A percentile compares a stretch with the other conserved stretches of the same genome.
phyloP scores from a whole-genome alignment of 2,113 vertebrate species.

The Ptychochromis oligacanthus region DNA sequence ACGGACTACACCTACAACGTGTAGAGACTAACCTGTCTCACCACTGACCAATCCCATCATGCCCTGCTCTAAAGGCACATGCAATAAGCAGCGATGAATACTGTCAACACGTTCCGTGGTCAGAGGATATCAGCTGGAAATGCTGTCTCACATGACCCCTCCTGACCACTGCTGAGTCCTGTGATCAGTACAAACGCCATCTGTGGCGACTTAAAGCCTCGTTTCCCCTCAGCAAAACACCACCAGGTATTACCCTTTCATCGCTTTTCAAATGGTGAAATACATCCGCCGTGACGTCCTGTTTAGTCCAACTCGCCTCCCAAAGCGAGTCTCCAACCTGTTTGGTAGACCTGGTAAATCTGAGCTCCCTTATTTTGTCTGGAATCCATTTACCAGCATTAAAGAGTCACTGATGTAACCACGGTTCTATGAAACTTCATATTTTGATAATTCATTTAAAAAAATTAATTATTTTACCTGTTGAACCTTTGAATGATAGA shows the following conservation, averaged over 20 bases:
- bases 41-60: not conserved
- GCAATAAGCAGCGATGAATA: not conserved
- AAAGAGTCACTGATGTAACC: not conserved
- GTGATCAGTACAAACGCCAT: too few species aligned
- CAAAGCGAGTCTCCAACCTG: not conserved
- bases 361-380: not conserved
- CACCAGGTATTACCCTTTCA: not conserved
- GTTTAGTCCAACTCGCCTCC: too few species aligned
- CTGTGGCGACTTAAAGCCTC: not conserved
- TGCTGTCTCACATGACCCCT: not conserved
- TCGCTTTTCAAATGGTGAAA: not conserved
- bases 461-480: not conserved
- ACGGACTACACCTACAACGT: constrained; percentile 92
- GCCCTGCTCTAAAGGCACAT: not conserved
- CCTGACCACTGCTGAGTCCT: not conserved
- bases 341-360: not conserved
- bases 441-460: not conserved
- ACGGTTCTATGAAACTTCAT: not conserved
- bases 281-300: not conserved
- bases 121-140: not conserved
- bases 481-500: not conserved
- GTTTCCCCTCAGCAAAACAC: not conserved
- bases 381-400: not conserved
- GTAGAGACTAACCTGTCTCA: constrained; percentile 63
- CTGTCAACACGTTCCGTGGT: not conserved